A percentile compares a stretch with the other conserved stretches of the same genome.
These are phyloP conservation scores for Reticulitermes speratus DNA, from an alignment of 1,140 invertebrate species.

Conservation along the genomic window DNA sequence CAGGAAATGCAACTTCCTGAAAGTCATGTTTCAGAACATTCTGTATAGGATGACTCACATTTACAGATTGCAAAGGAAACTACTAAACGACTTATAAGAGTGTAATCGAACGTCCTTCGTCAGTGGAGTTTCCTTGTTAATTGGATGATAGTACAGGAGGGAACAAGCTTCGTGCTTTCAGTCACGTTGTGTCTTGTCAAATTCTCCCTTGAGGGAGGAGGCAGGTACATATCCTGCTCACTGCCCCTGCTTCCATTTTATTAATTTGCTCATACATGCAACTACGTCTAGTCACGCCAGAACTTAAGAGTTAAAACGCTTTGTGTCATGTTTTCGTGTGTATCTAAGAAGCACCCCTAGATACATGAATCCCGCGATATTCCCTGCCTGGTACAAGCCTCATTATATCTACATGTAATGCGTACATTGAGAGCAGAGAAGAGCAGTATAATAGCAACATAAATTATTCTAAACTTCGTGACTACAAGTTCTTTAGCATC, in stretches of 20 bases:
- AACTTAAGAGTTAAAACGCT: background rate
- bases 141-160: no score
- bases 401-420: background rate
- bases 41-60: no score
- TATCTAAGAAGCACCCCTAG: background rate
- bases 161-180: background rate
- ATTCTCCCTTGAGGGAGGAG: background rate
- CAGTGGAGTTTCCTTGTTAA: no score
- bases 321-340: background rate
- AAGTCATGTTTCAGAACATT: no score
- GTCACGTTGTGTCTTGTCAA: background rate
- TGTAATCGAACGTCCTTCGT: no score
- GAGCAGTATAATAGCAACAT: background rate
- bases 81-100: no score
- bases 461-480: background rate
- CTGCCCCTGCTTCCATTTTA: background rate
- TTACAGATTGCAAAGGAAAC: no score
- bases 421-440: background rate
- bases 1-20: no score
- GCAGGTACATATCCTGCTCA: background rate
- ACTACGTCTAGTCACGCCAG: slow-evolving; percentile 4
- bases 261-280: slow-evolving; percentile 4
- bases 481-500: background rate
- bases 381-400: background rate
- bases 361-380: background rate